Evolutionary conservation across 92 coral and sea anemone genomes (phyloP).

Genomic region (Palythoa grandis): DNA sequence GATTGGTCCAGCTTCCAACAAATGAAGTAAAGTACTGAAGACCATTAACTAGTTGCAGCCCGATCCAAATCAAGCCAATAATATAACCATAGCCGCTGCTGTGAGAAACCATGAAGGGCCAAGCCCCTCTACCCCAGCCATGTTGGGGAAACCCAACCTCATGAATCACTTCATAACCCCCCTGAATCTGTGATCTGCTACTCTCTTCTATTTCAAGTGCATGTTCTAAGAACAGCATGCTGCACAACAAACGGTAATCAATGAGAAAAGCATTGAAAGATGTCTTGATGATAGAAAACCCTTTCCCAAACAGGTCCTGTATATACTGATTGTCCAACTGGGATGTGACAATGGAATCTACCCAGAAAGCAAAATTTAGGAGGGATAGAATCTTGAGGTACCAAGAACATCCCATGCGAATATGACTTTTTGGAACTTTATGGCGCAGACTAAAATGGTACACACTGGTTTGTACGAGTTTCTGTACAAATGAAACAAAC

Average conservation of each 20-base stretch:
- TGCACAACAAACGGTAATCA: slow-evolving; percentile 87
- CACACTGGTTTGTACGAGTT: slow-evolving; percentile 73
- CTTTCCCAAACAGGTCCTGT: slow-evolving; percentile 65
- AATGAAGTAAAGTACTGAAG: slow-evolving; percentile 64
- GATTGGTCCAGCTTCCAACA: slow-evolving; percentile 78
- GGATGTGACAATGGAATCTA: slow-evolving; percentile 74
- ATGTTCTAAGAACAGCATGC: slow-evolving; percentile 85
- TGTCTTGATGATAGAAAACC: slow-evolving; percentile 76
- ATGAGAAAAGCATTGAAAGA: slow-evolving; percentile 84
- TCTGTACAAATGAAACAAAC: slow-evolving; percentile 72
- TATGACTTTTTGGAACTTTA: slow-evolving; percentile 67
- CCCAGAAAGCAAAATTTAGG: slow-evolving; percentile 85
- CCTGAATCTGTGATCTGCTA: slow-evolving; percentile 38
- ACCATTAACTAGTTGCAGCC: slow-evolving; percentile 70
- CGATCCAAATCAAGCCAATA: slow-evolving; percentile 67
- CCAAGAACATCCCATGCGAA: slow-evolving; percentile 88
- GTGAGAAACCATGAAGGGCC: slow-evolving; percentile 65
- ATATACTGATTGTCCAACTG: slow-evolving; percentile 69
- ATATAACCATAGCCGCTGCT: slow-evolving; percentile 77
- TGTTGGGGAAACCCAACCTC: not conserved
- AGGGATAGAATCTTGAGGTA: slow-evolving; percentile 70
- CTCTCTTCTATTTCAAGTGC: slow-evolving; percentile 79
- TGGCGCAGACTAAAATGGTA: slow-evolving; percentile 86
- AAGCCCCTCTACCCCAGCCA: not conserved
- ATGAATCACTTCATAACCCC: slow-evolving; percentile 17